Percentiles rank a stretch among this genome's conserved stretches.
These are phyloP conservation scores for Platycheirus albimanus DNA, from an alignment of 2,888 invertebrate species.

Conservation along the genomic window DNA sequence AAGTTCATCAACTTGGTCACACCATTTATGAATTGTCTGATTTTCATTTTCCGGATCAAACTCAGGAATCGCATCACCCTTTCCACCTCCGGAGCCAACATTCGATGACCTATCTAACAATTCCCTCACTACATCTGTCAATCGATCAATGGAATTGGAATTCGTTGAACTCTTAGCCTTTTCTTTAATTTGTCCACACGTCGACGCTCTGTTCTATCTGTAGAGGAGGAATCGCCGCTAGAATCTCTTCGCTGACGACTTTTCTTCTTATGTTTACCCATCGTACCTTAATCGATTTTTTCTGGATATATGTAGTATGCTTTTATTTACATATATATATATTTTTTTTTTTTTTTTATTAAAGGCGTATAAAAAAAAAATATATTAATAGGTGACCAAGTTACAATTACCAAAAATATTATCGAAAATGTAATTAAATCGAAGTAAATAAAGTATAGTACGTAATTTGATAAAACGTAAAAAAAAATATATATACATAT, in stretches of 20 bases:
- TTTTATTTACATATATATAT: too few species aligned
- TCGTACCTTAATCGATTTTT: too few species aligned
- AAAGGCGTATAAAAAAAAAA: too few species aligned
- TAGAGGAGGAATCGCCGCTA: neutral
- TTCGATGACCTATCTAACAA: neutral
- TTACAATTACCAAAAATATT: too few species aligned
- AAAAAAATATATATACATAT: neutral
- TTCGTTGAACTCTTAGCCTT: neutral
- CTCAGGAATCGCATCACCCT: slow-evolving; percentile 17
- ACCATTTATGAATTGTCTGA: slow-evolving; percentile 2
- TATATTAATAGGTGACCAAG: too few species aligned
- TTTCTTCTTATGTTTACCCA: neutral
- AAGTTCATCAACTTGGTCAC: slow-evolving; percentile 27
- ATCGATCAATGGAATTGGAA: slow-evolving; percentile 5
- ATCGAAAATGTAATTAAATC: too few species aligned
- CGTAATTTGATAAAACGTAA: neutral
- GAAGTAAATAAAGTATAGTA: neutral
- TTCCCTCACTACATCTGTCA: neutral
- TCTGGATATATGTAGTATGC: neutral
- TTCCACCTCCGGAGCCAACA: neutral
- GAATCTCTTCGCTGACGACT: neutral
- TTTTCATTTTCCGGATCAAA: slow-evolving; percentile 22
- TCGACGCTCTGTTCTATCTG: neutral
- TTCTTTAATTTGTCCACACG: neutral
- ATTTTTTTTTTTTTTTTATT: too few species aligned